Conservation (phyloP, 2,888 invertebrate genomes). For the Hydrotaea diabolus region DNA sequence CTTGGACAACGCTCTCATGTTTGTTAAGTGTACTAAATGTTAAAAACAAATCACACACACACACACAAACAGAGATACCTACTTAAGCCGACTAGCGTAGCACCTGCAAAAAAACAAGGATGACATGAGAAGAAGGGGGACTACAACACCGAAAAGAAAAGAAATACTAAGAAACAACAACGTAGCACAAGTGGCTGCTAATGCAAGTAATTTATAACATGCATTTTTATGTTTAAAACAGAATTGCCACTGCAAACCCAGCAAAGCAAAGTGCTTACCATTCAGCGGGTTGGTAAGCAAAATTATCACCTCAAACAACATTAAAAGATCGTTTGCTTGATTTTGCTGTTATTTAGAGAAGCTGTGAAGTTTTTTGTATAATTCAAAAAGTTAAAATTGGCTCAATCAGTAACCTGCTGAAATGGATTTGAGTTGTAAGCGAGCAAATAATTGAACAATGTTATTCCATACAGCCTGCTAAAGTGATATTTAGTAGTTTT, state of each 20-base stretch:
- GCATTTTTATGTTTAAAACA: slow-evolving; percentile 67
- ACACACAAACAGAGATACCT: background rate
- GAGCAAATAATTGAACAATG: too few species aligned
- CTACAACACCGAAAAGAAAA: background rate
- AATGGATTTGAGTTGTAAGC: too few species aligned
- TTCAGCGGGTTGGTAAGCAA: too few species aligned
- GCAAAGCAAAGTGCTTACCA: background rate
- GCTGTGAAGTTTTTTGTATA: too few species aligned
- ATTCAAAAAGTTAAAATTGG: too few species aligned
- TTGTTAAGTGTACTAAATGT: slow-evolving; percentile 44
- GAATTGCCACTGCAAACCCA: slow-evolving; percentile 59
- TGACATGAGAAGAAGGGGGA: background rate
- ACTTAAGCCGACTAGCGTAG: too few species aligned
- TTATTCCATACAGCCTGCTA: too few species aligned
- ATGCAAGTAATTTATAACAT: slow-evolving; percentile 78
- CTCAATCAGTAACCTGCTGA: too few species aligned
- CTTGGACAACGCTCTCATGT: background rate
- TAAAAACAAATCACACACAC: slow-evolving; percentile 38
- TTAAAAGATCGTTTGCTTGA: too few species aligned
- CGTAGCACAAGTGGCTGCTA: slow-evolving; percentile 77
- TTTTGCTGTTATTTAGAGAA: too few species aligned
- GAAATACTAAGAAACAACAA: background rate
- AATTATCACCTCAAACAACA: too few species aligned
- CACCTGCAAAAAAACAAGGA: background rate
- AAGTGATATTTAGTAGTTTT: too few species aligned